A percentile compares a stretch with the other conserved stretches of the same genome.
Evolutionary conservation across 2,113 vertebrate genomes (phyloP).

Genomic region (Muntiacus reevesi): DNA sequence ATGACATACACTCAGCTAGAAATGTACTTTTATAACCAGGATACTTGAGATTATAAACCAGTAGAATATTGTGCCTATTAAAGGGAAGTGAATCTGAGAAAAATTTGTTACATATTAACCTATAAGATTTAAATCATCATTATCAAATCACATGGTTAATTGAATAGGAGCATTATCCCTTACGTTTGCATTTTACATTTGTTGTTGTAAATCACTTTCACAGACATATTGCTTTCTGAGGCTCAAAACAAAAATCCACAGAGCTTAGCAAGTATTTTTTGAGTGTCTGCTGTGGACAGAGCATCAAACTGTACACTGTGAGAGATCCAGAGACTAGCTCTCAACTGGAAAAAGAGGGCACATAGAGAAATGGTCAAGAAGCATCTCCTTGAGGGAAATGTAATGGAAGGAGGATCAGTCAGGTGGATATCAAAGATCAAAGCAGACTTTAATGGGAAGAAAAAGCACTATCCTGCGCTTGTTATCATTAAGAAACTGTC

Average conservation of each 20-base stretch:
- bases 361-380: not conserved
- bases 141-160: slow-evolving; percentile 39
- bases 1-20: slow-evolving; percentile 30
- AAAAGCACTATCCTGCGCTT: not conserved
- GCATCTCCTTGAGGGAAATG: not conserved
- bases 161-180: slow-evolving; percentile 41
- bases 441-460: not conserved
- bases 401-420: not conserved
- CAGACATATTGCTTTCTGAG: not conserved
- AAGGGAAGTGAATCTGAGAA: slow-evolving; percentile 19
- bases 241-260: slow-evolving; percentile 12
- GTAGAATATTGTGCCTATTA: slow-evolving; percentile 39
- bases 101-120: slow-evolving; percentile 52
- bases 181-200: slow-evolving; percentile 13
- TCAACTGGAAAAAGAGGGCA: not conserved
- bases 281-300: not conserved
- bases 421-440: not conserved
- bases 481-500: not conserved
- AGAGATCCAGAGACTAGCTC: not conserved
- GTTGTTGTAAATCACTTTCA: slow-evolving; percentile 11
- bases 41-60: slow-evolving; percentile 59
- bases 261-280: not conserved
- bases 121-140: slow-evolving; percentile 43
- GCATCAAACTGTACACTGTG: not conserved
- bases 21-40: slow-evolving; percentile 27